Conservation (phyloP, 2,888 invertebrate genomes). For the Chrysina gloriosa region DNA sequence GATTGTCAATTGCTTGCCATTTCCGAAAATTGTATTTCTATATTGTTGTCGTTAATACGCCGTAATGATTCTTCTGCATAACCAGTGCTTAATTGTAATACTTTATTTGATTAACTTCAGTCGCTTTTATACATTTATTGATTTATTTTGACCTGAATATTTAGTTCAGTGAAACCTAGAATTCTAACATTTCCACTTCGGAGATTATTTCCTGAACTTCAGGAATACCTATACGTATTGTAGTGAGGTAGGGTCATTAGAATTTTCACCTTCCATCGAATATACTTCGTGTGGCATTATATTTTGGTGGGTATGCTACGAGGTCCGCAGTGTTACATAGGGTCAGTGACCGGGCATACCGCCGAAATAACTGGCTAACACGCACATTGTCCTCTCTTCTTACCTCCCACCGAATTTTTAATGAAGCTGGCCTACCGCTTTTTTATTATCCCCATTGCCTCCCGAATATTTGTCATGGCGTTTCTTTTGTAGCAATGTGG, state of each 20-base stretch:
- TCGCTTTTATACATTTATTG: too few species aligned
- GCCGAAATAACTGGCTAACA: conserved; percentile 59
- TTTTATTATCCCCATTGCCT: conserved; percentile 43
- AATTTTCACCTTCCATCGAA: conserved; percentile 11
- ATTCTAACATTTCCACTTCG: neutral
- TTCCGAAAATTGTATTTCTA: too few species aligned
- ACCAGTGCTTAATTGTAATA: too few species aligned
- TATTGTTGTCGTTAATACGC: too few species aligned
- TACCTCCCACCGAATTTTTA: conserved; percentile 53
- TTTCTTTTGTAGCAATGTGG: conserved; percentile 39
- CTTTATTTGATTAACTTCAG: too few species aligned
- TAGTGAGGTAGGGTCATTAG: conserved; percentile 25
- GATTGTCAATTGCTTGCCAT: too few species aligned
- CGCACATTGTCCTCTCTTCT: conserved; percentile 53
- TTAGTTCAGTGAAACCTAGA: neutral
- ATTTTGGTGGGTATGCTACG: conserved; percentile 25
- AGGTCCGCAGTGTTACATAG: conserved; percentile 37
- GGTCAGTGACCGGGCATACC: conserved; percentile 61
- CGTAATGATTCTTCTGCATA: too few species aligned
- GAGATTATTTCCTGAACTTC: neutral
- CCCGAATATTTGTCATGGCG: conserved; percentile 38
- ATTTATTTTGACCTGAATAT: too few species aligned
- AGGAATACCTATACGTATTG: conserved; percentile 1
- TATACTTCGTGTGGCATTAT: neutral
- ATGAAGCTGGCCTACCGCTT: conserved; percentile 49